phyloP scores from a whole-genome alignment of 2,888 invertebrate genomes.

The Isoperla grammatica region DNA sequence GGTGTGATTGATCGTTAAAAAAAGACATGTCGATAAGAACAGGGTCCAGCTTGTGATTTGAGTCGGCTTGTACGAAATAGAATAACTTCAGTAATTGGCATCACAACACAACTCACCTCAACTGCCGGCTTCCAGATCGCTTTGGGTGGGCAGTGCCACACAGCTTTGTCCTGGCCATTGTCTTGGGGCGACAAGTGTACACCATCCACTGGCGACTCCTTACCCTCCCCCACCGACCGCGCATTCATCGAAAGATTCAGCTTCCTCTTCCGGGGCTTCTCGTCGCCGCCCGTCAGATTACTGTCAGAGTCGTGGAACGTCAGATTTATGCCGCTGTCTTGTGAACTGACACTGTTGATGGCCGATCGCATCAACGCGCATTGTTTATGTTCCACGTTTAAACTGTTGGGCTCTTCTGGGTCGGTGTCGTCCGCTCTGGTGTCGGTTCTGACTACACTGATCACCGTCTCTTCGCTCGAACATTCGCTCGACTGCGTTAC shows the following conservation, averaged over 20 bases:
- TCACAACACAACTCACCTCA: conserved; percentile 51
- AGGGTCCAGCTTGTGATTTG: too few species aligned
- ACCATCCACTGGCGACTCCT: background rate
- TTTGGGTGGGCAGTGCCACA: conserved; percentile 73
- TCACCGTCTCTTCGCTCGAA: conserved; percentile 45
- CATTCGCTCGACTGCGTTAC: conserved; percentile 41
- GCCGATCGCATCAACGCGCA: conserved; percentile 57
- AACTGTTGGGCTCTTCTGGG: conserved; percentile 52
- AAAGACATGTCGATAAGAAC: too few species aligned
- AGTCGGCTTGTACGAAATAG: too few species aligned
- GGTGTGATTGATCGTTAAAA: too few species aligned
- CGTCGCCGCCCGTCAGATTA: conserved; percentile 4
- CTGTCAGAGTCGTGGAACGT: conserved; percentile 62
- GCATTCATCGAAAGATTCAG: conserved; percentile 27
- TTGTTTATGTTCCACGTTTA: conserved; percentile 44
- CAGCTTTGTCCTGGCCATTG: conserved; percentile 34
- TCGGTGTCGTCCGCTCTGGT: conserved; percentile 35
- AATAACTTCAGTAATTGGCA: too few species aligned
- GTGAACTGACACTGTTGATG: conserved; percentile 57
- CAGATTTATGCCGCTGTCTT: conserved; percentile 70
- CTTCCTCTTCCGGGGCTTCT: conserved; percentile 17
- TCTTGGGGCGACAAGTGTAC: background rate
- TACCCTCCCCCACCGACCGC: conserved; percentile 3
- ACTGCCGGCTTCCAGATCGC: conserved; percentile 75
- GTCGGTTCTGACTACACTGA: conserved; percentile 39